A percentile compares a stretch with the other conserved stretches of the same genome.
Conservation (phyloP, 1,140 invertebrate genomes). For the Cyrtorhinus lividipennis region DNA sequence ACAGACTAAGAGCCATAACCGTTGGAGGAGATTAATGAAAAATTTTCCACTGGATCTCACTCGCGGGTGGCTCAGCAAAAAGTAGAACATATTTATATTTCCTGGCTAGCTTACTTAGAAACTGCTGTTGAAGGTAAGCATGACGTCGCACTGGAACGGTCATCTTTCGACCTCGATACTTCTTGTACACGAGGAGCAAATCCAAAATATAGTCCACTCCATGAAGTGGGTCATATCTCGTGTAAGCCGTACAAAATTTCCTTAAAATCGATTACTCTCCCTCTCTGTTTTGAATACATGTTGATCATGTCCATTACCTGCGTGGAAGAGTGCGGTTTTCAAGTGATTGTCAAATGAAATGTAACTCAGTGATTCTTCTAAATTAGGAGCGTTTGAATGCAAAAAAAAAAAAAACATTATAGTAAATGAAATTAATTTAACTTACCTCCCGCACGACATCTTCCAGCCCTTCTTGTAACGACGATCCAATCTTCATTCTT, state of each 20-base stretch:
- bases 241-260: constrained; percentile 90
- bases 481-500: constrained; percentile 60
- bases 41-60: too few species aligned
- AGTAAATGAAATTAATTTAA: constrained; percentile 18
- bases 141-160: constrained; percentile 85
- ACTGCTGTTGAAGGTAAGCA: constrained; percentile 85
- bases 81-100: not conserved
- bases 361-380: too few species aligned
- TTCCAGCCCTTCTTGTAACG: constrained; percentile 63
- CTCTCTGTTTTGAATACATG: constrained; percentile 75
- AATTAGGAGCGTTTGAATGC: too few species aligned
- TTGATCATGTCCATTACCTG: constrained; percentile 90
- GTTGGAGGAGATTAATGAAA: too few species aligned
- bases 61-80: too few species aligned
- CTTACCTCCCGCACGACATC: constrained; percentile 68
- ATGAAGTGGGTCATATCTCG: constrained; percentile 62
- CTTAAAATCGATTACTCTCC: constrained; percentile 87
- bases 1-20: too few species aligned
- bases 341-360: too few species aligned
- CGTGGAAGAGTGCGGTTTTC: too few species aligned
- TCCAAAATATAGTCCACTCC: constrained; percentile 89
- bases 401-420: not conserved
- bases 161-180: constrained; percentile 85
- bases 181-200: constrained; percentile 79
- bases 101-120: constrained; percentile 55